phyloP scores from a whole-genome alignment of 2,888 invertebrate species.

The Gonocerus acuteangulatus region DNA sequence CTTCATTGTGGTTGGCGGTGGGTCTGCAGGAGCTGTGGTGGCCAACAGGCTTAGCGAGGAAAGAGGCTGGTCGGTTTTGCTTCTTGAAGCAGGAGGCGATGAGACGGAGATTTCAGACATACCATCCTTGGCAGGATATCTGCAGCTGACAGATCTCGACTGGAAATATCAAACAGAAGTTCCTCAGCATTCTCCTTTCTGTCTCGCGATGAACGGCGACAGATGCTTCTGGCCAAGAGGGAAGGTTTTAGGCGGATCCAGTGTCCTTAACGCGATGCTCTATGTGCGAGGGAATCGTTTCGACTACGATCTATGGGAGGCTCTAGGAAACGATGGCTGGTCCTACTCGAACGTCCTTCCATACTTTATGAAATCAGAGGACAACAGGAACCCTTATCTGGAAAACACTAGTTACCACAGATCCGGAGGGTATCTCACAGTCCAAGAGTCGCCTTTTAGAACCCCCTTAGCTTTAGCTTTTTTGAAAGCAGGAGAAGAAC shows the following conservation, averaged over 20 bases:
- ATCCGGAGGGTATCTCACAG: conserved; percentile 71
- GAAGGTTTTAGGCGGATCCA: conserved; percentile 64
- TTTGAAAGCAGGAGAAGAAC: conserved; percentile 69
- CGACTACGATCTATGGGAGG: conserved; percentile 83
- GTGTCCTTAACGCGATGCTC: conserved; percentile 84
- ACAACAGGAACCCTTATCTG: conserved; percentile 76
- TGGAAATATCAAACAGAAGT: conserved; percentile 84
- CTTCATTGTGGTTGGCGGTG: conserved; percentile 78
- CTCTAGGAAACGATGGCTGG: conserved; percentile 79
- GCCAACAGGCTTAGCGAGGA: conserved; percentile 76
- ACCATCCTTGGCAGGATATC: conserved; percentile 71
- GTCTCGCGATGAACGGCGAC: conserved; percentile 78
- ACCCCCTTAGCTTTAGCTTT: conserved; percentile 76
- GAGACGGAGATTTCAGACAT: conserved; percentile 84
- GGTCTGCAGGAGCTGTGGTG: conserved; percentile 82
- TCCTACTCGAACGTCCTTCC: conserved; percentile 70
- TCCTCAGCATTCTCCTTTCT: conserved; percentile 68
- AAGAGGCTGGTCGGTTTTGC: conserved; percentile 70
- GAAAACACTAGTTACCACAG: conserved; percentile 66
- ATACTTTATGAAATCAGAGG: conserved; percentile 81
- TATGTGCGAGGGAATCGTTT: conserved; percentile 80
- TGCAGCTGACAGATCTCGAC: conserved; percentile 77
- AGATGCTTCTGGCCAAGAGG: conserved; percentile 89
- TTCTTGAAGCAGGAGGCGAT: conserved; percentile 72
- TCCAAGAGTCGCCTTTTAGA: conserved; percentile 73